Evolutionary conservation across 2,113 vertebrate species (phyloP).

Genomic region (Thamnaconus septentrionalis): DNA sequence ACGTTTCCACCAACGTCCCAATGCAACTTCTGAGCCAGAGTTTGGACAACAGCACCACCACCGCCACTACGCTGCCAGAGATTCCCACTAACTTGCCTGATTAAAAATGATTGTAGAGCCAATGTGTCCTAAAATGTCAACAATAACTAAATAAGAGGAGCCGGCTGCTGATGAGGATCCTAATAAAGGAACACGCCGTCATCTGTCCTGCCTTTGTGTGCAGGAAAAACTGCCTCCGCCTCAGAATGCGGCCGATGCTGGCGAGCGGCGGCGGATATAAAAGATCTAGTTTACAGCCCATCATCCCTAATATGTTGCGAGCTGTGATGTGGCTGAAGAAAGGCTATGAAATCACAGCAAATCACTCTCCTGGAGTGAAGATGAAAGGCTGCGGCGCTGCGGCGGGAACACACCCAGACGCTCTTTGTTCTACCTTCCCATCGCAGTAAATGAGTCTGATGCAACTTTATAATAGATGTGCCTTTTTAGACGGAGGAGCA

Average conservation of each 20-base stretch:
- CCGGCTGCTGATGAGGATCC: conserved; percentile 29
- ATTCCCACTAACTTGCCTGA: too few relatives aligned
- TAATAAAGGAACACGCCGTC: conserved; percentile 7
- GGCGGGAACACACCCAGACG: conserved; percentile 34
- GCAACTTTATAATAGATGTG: conserved; percentile 64
- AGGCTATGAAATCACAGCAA: conserved; percentile 63
- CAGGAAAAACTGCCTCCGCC: conserved; percentile 20
- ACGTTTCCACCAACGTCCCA: too few relatives aligned
- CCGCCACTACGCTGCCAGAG: too few relatives aligned
- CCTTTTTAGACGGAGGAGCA: conserved; percentile 39
- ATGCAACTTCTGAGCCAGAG: too few relatives aligned
- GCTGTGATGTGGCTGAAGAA: conserved; percentile 58
- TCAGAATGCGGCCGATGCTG: conserved; percentile 42
- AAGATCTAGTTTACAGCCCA: conserved; percentile 50
- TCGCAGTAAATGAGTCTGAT: conserved; percentile 66
- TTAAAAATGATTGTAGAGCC: too few relatives aligned
- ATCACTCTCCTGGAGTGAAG: conserved; percentile 58
- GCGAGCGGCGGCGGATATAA: conserved; percentile 39
- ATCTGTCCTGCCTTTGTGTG: conserved; percentile 27
- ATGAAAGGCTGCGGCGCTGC: conserved; percentile 59
- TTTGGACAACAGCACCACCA: too few relatives aligned
- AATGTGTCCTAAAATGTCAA: too few relatives aligned
- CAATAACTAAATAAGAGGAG: neutral
- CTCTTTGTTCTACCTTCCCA: conserved; percentile 67
- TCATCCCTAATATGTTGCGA: conserved; percentile 63